A percentile compares a stretch with the other conserved stretches of the same genome.
These are phyloP conservation scores for Drosophila santomea DNA, from an alignment of 1,140 invertebrate genomes.

Conservation along the genomic window DNA sequence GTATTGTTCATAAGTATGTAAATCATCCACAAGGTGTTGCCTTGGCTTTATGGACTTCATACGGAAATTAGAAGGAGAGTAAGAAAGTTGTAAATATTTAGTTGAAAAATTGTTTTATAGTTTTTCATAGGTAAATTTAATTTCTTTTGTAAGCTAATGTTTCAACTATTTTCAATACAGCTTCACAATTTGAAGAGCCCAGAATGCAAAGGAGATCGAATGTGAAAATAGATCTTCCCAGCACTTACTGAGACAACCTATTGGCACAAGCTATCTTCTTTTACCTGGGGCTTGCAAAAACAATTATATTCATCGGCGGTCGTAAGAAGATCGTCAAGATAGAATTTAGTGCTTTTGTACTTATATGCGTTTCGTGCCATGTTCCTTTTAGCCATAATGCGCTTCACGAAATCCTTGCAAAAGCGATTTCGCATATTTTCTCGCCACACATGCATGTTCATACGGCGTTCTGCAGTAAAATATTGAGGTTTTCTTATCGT, in stretches of 20 bases:
- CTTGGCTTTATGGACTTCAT: too few species aligned
- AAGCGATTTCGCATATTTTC: not conserved
- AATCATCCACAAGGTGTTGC: not conserved
- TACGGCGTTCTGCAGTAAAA: not conserved
- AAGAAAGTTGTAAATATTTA: not conserved
- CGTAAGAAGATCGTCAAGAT: not conserved
- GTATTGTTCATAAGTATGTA: not conserved
- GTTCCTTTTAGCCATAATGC: not conserved
- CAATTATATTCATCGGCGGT: not conserved
- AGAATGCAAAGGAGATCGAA: not conserved
- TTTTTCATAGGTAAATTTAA: too few species aligned
- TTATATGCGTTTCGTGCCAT: not conserved
- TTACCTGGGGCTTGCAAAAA: not conserved
- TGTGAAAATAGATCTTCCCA: not conserved
- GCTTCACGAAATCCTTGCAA: not conserved
- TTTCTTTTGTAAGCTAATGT: too few species aligned
- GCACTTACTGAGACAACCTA: constrained; percentile 14
- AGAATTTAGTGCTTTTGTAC: not conserved
- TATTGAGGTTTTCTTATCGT: not conserved
- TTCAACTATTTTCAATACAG: not conserved
- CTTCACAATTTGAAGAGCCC: not conserved
- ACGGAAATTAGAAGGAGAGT: not conserved
- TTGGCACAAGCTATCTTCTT: not conserved
- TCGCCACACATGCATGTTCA: not conserved
- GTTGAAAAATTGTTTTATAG: not conserved